Evolutionary conservation across 2,888 invertebrate species (phyloP).

Genomic region (Cinara cedri): DNA sequence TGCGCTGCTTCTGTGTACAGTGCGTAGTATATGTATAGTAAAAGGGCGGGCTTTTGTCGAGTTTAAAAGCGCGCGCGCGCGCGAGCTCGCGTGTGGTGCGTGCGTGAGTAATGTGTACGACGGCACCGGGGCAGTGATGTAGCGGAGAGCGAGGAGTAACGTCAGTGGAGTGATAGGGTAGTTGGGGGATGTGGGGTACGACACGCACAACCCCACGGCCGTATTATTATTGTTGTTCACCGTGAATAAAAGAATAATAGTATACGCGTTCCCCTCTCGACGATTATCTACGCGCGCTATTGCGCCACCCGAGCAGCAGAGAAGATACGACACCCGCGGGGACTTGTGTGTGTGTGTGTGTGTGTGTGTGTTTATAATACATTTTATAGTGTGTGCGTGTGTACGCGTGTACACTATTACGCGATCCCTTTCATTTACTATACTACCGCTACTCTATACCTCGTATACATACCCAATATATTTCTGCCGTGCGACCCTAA

Average conservation of each 20-base stretch:
- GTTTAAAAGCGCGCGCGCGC: conserved; percentile 3
- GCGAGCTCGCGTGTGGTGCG: conserved; percentile 1
- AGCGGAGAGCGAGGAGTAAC: conserved; percentile 15
- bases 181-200: no score
- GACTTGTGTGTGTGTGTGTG: conserved; percentile 10
- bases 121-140: neutral
- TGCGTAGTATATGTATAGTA: neutral
- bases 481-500: conserved; percentile 14
- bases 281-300: neutral
- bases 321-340: neutral
- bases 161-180: no score
- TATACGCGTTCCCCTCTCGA: conserved; percentile 29
- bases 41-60: conserved; percentile 51
- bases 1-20: neutral
- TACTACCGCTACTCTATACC: no score
- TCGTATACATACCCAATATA: no score
- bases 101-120: conserved; percentile 8
- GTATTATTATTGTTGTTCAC: conserved; percentile 31
- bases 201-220: conserved; percentile 27
- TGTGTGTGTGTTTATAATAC: no score
- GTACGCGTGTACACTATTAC: no score
- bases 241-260: conserved; percentile 46
- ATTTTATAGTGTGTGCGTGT: no score
- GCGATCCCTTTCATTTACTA: conserved; percentile 37
- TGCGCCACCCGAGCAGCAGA: conserved; percentile 8